A percentile compares a stretch with the other conserved stretches of the same genome.
These are phyloP conservation scores for Crioceris asparagi DNA, from an alignment of 2,888 invertebrate genomes.

Conservation along the genomic window DNA sequence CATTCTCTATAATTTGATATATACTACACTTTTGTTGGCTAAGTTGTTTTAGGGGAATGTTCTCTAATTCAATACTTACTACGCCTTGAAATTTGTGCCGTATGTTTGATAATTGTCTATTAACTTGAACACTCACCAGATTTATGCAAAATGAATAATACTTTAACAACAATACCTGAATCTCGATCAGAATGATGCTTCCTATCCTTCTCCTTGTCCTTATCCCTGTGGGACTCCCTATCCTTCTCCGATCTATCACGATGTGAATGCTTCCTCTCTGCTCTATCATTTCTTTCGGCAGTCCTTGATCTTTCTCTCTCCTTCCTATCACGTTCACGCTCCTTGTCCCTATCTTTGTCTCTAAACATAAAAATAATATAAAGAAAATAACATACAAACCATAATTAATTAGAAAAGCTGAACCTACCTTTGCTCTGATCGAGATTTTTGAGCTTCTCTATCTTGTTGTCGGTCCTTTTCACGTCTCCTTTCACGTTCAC, in stretches of 20 bases:
- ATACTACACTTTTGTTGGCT: too few species aligned
- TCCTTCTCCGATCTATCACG: slow-evolving; percentile 14
- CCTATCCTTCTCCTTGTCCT: slow-evolving; percentile 21
- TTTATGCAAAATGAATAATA: neutral
- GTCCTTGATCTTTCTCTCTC: neutral
- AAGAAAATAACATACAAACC: neutral
- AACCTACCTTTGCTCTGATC: neutral
- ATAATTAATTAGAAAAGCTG: neutral
- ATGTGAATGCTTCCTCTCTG: too few species aligned
- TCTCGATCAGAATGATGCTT: slow-evolving; percentile 24
- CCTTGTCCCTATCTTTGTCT: neutral
- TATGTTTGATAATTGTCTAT: neutral
- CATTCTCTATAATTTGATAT: too few species aligned
- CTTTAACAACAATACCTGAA: neutral
- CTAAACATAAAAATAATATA: neutral
- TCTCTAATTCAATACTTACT: too few species aligned
- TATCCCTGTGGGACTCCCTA: slow-evolving; percentile 20
- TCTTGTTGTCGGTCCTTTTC: slow-evolving; percentile 15
- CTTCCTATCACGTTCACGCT: slow-evolving; percentile 1
- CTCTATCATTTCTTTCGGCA: neutral
- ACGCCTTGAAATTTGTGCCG: too few species aligned
- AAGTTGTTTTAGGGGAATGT: too few species aligned
- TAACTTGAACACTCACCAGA: neutral
- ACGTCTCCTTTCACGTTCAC: slow-evolving; percentile 20
- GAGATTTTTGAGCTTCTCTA: neutral